Percentiles rank a stretch among this genome's conserved stretches.
Conservation (phyloP, 2,113 vertebrate species). For the Microtus pennsylvanicus region DNA sequence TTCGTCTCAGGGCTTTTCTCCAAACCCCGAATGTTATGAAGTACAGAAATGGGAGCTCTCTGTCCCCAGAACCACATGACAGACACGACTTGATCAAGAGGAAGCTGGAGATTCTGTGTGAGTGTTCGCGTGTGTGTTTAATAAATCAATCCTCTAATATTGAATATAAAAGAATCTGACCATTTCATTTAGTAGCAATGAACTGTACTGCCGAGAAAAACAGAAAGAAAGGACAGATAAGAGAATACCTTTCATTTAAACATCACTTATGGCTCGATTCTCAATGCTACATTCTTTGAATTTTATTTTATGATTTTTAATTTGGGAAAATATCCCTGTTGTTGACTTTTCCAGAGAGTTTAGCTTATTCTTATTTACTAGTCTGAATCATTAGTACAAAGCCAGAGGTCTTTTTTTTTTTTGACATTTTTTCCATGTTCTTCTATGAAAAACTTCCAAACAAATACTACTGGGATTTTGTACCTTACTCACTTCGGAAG, state of each 20-base stretch:
- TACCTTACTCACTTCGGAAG: slow-evolving; percentile 67
- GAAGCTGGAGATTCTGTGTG: slow-evolving; percentile 20
- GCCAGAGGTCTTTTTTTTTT: neutral
- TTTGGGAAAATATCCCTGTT: slow-evolving; percentile 39
- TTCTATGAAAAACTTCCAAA: slow-evolving; percentile 37
- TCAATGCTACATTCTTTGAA: slow-evolving; percentile 22
- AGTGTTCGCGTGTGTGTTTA: neutral
- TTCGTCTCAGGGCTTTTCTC: slow-evolving; percentile 13
- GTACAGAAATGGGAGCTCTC: neutral
- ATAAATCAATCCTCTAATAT: neutral
- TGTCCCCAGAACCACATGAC: neutral
- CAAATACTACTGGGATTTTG: slow-evolving; percentile 10
- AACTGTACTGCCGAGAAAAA: neutral
- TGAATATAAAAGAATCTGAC: slow-evolving; percentile 36
- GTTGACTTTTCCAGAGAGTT: slow-evolving; percentile 40
- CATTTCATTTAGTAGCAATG: slow-evolving; percentile 2
- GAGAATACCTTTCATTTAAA: slow-evolving; percentile 51
- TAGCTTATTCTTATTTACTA: slow-evolving; percentile 47
- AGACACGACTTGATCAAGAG: slow-evolving; percentile 54
- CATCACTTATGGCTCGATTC: neutral
- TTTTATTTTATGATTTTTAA: neutral
- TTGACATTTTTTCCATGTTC: slow-evolving; percentile 40
- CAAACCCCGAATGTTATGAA: neutral
- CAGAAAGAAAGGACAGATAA: neutral
- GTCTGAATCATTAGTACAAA: slow-evolving; percentile 6